phyloP scores from a whole-genome alignment of 2,888 invertebrate genomes.

The Lobophora halterata region DNA sequence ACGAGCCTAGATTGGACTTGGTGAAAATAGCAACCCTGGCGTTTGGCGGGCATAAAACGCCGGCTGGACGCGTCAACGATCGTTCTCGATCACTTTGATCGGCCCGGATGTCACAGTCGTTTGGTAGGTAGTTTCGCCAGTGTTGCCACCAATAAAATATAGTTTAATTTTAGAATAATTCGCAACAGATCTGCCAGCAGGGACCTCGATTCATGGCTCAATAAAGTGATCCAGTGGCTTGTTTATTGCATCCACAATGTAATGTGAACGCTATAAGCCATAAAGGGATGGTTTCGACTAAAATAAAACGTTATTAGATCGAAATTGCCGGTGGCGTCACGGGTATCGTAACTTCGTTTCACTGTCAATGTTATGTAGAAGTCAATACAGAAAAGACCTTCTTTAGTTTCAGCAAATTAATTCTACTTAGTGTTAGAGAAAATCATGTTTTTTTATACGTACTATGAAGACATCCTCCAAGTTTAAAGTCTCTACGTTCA shows the following conservation, averaged over 20 bases:
- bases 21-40: conserved; percentile 20
- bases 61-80: conserved; percentile 43
- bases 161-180: conserved; percentile 69
- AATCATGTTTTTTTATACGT: too few species aligned
- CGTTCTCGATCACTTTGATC: conserved; percentile 72
- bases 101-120: conserved; percentile 68
- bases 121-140: conserved; percentile 52
- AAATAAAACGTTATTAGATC: conserved; percentile 37
- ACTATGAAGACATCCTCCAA: too few species aligned
- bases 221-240: conserved; percentile 50
- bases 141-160: conserved; percentile 55
- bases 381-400: too few species aligned
- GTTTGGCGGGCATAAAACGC: conserved; percentile 53
- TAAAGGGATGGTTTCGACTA: conserved; percentile 34
- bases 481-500: too few species aligned
- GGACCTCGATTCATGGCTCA: conserved; percentile 50
- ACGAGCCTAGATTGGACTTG: too few species aligned
- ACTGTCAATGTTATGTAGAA: too few species aligned
- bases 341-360: conserved; percentile 26
- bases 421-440: too few species aligned
- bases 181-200: conserved; percentile 49
- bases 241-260: conserved; percentile 51
- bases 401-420: too few species aligned
- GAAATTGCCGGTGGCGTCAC: conserved; percentile 25
- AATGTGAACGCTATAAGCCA: conserved; percentile 37